Evolutionary conservation across 2,113 vertebrate genomes (phyloP), one percentile per base, ranked within the genome.

Genomic region (Rhinolophus ferrumequinum): DNA sequence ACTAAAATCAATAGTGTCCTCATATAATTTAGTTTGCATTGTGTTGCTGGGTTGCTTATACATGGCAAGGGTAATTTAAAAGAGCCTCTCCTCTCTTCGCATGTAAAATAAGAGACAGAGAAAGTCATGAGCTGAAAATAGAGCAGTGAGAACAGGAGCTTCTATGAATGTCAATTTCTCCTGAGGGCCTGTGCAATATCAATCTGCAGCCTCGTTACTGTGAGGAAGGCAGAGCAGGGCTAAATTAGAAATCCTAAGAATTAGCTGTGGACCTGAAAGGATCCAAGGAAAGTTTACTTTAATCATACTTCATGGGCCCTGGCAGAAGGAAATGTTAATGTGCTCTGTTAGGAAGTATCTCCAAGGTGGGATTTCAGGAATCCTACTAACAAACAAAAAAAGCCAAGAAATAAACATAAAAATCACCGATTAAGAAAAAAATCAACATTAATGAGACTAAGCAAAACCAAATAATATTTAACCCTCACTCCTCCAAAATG

Each of bases 381-480:
- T 54, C 8, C 19, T 4, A 58, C 3, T 56, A 12, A 35, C 64
- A 54, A 54, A 54, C 13, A 54, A 54, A 54, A 54, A 54, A 54
- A 54, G 14, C 14, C 14, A 54, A 54, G 14, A 54, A 54, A 54
- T 14, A 21, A 60, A 67, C 41, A 44, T 6, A 88, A 58, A 6
- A 62, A 73, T 86, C 24, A 86, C 19, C 30, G 87, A 64, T 38
- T 14, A 70, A 67, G 26, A 33, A 54, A 90, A 83, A 70, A 62
- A 50, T 60, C 60, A 64, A 80, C 28, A 70, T 70, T 41, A 70
- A 28, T 56, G 16, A 97, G 8, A 76, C 26, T 76, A 77, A 67
- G 62, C 1, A 67, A 83, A 88, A 87, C 2, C 10, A 82, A 90
- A 56, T 12, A 58, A 24, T 33, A 66, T 41, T 19, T 70, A 69